Evolutionary conservation across 1,140 invertebrate genomes (phyloP).

Genomic region (Leptinotarsa lineolata): DNA sequence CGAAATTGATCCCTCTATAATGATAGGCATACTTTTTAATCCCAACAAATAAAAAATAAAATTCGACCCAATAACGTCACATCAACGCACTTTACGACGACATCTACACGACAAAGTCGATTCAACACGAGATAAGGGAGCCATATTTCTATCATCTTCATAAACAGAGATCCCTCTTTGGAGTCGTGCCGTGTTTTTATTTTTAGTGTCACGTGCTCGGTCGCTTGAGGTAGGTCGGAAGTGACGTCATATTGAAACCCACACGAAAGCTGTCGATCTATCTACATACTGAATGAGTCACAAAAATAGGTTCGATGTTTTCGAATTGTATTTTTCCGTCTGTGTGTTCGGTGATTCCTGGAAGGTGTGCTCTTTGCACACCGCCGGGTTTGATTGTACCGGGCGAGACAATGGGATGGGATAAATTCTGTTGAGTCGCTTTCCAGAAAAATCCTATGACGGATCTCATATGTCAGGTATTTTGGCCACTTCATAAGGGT

Average conservation of each 20-base stretch:
- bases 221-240: slow-evolving; percentile 43
- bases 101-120: background rate
- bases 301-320: background rate
- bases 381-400: too few species aligned
- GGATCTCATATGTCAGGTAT: too few species aligned
- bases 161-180: slow-evolving; percentile 1
- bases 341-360: too few species aligned
- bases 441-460: too few species aligned
- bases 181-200: slow-evolving; percentile 31
- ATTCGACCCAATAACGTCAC: background rate
- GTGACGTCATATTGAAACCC: slow-evolving; percentile 36
- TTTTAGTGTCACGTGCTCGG: slow-evolving; percentile 42
- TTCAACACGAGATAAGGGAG: background rate
- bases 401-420: too few species aligned
- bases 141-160: slow-evolving; percentile 6
- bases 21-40: background rate
- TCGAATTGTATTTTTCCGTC: too few species aligned
- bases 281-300: slow-evolving; percentile 1
- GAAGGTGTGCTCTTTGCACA: too few species aligned
- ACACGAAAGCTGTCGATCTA: slow-evolving; percentile 20
- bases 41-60: background rate
- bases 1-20: background rate
- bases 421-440: too few species aligned
- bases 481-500: too few species aligned
- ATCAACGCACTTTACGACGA: background rate